phyloP scores from a whole-genome alignment of 1,140 invertebrate species.

The Ooceraea biroi region DNA sequence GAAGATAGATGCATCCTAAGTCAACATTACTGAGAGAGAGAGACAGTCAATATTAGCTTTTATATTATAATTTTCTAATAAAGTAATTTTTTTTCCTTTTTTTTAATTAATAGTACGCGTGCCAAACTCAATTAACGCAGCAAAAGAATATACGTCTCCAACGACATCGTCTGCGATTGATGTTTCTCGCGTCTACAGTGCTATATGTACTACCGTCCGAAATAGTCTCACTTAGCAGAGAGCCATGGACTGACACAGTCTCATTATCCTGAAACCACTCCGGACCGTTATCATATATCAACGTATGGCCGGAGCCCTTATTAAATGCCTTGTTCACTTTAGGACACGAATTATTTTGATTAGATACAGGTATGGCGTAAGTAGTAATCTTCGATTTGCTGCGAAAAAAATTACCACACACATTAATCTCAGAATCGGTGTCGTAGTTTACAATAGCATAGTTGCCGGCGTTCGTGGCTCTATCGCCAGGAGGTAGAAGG shows the following conservation, averaged over 20 bases:
- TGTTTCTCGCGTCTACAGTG: constrained; percentile 40
- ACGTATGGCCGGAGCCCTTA: constrained; percentile 41
- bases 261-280: constrained; percentile 63
- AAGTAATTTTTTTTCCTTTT: constrained; percentile 8
- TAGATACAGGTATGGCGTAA: not conserved
- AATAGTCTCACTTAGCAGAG: constrained; percentile 64
- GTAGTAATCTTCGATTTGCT: constrained; percentile 37
- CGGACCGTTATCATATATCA: constrained; percentile 60
- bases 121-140: constrained; percentile 56
- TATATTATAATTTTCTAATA: not conserved
- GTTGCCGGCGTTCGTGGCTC: not conserved
- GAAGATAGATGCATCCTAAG: not conserved
- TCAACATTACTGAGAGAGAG: constrained; percentile 12
- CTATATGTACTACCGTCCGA: constrained; percentile 48
- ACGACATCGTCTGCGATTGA: constrained; percentile 57
- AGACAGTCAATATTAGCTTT: constrained; percentile 6
- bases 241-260: constrained; percentile 66
- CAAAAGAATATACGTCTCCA: constrained; percentile 56
- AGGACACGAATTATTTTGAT: constrained; percentile 36
- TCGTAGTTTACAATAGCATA: constrained; percentile 1
- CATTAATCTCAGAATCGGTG: constrained; percentile 21
- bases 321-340: constrained; percentile 26
- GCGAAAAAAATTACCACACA: constrained; percentile 4
- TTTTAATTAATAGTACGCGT: constrained; percentile 8
- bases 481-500: not conserved